These are phyloP conservation scores for Chaenogobius annularis DNA, from an alignment of 2,113 vertebrate genomes.

Conservation along the genomic window DNA sequence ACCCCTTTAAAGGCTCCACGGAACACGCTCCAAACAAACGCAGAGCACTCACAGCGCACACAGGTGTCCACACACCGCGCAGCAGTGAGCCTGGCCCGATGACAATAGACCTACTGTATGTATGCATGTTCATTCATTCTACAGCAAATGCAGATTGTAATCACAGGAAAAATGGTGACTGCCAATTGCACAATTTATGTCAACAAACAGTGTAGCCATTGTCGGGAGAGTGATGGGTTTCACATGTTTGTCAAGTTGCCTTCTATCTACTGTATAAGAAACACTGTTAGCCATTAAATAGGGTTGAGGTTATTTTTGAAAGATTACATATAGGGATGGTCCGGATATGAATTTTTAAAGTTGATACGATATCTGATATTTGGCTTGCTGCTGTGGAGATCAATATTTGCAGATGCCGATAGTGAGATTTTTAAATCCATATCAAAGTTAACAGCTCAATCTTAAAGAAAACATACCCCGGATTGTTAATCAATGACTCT, in stretches of 20 bases:
- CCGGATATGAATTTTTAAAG: too few relatives aligned
- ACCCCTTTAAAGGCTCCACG: constrained; percentile 33
- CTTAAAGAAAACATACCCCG: too few relatives aligned
- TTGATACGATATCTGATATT: too few relatives aligned
- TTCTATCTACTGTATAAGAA: constrained; percentile 8
- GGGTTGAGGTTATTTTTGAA: background rate
- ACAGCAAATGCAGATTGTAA: constrained; percentile 16
- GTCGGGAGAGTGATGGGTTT: constrained; percentile 6
- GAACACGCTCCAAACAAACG: constrained; percentile 25
- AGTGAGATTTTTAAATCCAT: too few relatives aligned
- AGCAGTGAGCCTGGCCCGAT: background rate
- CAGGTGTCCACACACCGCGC: constrained; percentile 35
- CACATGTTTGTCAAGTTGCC: background rate
- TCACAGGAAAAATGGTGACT: constrained; percentile 15
- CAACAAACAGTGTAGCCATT: background rate
- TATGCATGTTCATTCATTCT: constrained; percentile 21
- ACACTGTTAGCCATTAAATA: background rate
- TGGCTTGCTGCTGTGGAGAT: too few relatives aligned
- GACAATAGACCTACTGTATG: constrained; percentile 21
- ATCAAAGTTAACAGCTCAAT: too few relatives aligned
- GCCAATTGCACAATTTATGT: constrained; percentile 24
- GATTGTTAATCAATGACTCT: too few relatives aligned
- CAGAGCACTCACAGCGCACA: constrained; percentile 25
- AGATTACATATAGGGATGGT: background rate
- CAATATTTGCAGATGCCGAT: too few relatives aligned